Percentiles rank a stretch among this genome's conserved stretches.
phyloP scores from a whole-genome alignment of 2,888 invertebrate genomes.

The Agonopterix arenella region DNA sequence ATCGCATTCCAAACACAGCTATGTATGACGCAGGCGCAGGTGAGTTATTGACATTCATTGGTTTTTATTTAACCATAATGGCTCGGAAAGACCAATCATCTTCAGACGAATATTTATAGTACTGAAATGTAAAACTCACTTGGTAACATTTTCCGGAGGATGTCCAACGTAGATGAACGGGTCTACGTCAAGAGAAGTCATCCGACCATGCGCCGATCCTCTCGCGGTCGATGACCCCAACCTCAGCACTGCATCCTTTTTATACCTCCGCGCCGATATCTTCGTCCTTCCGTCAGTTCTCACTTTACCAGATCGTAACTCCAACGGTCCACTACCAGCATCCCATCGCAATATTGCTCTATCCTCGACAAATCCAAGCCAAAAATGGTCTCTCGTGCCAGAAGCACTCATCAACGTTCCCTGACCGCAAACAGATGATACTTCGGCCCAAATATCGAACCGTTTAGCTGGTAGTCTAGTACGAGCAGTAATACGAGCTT shows the following conservation, averaged over 20 bases:
- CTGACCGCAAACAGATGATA: constrained; percentile 56
- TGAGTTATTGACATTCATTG: too few species aligned
- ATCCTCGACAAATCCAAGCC: constrained; percentile 59
- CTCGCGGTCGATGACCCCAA: constrained; percentile 47
- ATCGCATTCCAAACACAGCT: too few species aligned
- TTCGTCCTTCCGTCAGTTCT: constrained; percentile 52
- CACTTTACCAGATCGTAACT: constrained; percentile 53
- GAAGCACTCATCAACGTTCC: constrained; percentile 59
- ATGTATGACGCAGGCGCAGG: too few species aligned
- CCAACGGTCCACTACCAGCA: constrained; percentile 57
- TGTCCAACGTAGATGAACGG: constrained; percentile 59
- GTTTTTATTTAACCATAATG: too few species aligned
- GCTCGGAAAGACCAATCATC: too few species aligned
- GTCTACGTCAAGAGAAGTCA: constrained; percentile 63
- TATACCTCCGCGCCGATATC: constrained; percentile 59
- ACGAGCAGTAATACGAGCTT: constrained; percentile 53
- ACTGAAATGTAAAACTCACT: constrained; percentile 30
- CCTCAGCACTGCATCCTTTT: constrained; percentile 60
- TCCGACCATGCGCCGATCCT: constrained; percentile 54
- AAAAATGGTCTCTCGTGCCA: constrained; percentile 63
- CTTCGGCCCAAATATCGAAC: constrained; percentile 68
- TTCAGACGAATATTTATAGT: too few species aligned
- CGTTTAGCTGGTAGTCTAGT: constrained; percentile 54
- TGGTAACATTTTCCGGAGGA: constrained; percentile 60
- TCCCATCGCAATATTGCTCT: constrained; percentile 59